Evolutionary conservation across 2,888 invertebrate genomes (phyloP), one percentile per base, ranked within the genome.

Genomic region (Eilema sororculum): DNA sequence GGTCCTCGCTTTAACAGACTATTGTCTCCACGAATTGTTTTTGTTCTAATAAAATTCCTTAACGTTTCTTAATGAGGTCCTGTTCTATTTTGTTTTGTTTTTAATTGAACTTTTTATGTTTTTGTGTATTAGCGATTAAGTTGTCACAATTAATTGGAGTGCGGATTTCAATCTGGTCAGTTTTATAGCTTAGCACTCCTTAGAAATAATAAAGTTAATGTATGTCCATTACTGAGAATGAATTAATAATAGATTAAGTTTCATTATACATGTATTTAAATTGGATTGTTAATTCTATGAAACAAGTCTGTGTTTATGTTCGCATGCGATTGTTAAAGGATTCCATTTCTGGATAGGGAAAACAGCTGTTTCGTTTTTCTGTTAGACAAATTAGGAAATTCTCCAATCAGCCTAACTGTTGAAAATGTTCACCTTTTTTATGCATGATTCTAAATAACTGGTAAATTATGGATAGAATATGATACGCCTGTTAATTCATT

Each of bases 1-100:
- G 89, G 81, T 79, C 85, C 88, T 84, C 82, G 78, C 84, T 74
- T 84, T 86, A 89, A 86, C 86, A 84, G 86, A 89, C 87, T 89
- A 93, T 93, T 93, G 91, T 93, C 92, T 93, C 89, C 86, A 85
- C 86, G 88, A 88, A 92, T 91, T 87, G 91, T 92, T 91, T 92
- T 93, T 90, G 89, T 91, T 90, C 89, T 89, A 91, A 92, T 92
- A 90, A 91, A 92, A 90, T 89, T 88, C 70, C 89, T 90, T 90
- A 89, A 90, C 89, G 89, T 89, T 91, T 90, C 89, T 90, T 93
- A 92, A 94, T 93, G 91, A 91, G 87, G 74, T 86, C 86, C 85
- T 84, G 78, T 83, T 79, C 69, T 81, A 74, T 80, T 82, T 60
- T 82, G 80, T 84, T 84, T 83, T 82, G 80, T 79, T 82, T 75